Evolutionary conservation across 2,113 vertebrate genomes (phyloP).

Genomic region (Archocentrus centrarchus): DNA sequence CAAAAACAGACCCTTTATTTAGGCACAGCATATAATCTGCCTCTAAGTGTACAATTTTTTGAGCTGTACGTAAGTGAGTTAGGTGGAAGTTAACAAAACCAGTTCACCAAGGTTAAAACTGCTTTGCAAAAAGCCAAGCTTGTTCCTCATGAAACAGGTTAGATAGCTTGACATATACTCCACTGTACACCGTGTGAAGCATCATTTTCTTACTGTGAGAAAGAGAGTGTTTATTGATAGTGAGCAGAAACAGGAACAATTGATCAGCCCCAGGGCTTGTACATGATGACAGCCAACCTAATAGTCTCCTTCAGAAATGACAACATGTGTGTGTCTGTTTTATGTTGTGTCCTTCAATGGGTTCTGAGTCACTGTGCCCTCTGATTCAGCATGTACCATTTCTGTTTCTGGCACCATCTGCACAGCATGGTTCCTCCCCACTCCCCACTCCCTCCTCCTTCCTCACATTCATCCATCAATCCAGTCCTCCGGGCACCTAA

Average conservation of each 20-base stretch:
- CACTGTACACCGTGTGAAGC: no score
- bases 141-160: no score
- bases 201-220: no score
- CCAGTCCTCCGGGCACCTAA: background rate
- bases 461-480: conserved; percentile 11
- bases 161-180: no score
- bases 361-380: conserved; percentile 29
- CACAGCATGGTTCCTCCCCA: background rate
- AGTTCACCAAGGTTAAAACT: background rate
- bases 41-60: no score
- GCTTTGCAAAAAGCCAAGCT: background rate
- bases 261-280: background rate
- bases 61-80: no score
- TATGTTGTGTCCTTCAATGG: conserved; percentile 23
- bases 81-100: background rate
- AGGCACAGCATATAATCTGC: no score
- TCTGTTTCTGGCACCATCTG: conserved; percentile 19
- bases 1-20: no score
- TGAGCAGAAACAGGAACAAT: background rate
- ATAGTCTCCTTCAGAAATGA: background rate
- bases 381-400: conserved; percentile 35
- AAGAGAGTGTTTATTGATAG: background rate
- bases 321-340: conserved; percentile 15
- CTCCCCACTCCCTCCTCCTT: background rate
- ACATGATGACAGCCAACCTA: conserved; percentile 2